Evolutionary conservation across 2,113 vertebrate species (phyloP).

Genomic region (Ochotona curzoniae): DNA sequence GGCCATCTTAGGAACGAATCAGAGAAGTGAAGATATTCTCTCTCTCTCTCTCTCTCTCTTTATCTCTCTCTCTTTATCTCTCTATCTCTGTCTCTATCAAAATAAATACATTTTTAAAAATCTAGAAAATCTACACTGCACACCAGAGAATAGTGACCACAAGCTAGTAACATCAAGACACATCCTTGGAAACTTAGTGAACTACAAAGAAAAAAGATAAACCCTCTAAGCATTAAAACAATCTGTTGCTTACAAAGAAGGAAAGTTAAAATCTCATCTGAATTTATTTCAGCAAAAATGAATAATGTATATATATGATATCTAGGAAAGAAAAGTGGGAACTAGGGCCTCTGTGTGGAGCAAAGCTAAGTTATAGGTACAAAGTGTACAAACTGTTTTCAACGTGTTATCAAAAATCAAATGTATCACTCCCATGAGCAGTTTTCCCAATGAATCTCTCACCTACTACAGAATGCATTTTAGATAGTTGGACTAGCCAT

Average conservation of each 20-base stretch:
- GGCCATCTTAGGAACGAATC: no score
- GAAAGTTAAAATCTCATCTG: neutral
- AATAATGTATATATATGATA: neutral
- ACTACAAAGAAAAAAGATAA: neutral
- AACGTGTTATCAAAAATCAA: neutral
- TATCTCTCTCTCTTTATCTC: no score
- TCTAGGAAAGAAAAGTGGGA: slow-evolving; percentile 14
- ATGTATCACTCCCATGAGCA: neutral
- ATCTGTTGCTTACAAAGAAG: neutral
- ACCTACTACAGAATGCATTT: neutral
- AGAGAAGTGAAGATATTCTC: no score
- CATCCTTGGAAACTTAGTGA: slow-evolving; percentile 13
- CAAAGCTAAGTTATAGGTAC: neutral
- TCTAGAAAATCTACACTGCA: neutral
- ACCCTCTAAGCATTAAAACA: neutral
- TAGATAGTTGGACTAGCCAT: neutral
- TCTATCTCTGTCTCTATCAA: no score
- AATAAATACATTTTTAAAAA: no score
- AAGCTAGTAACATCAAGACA: neutral
- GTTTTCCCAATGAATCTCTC: neutral
- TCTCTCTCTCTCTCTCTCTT: no score
- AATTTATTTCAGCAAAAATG: neutral
- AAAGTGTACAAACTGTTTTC: neutral
- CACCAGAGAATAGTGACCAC: slow-evolving; percentile 6
- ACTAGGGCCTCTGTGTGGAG: neutral